These are phyloP conservation scores for Rhagonycha fulva DNA, from an alignment of 2,888 invertebrate genomes.

Conservation along the genomic window DNA sequence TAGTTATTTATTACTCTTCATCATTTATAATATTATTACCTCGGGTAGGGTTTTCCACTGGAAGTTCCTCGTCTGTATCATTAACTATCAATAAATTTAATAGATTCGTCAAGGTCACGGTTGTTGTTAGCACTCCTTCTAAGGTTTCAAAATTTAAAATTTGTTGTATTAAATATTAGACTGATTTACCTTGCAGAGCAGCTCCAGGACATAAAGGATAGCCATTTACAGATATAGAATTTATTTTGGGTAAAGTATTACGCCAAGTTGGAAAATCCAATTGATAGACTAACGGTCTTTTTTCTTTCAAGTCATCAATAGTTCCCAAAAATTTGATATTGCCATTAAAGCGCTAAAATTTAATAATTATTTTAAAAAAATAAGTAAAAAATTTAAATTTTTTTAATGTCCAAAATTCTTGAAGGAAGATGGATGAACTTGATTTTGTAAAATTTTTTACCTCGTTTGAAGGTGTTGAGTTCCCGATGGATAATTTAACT, in stretches of 20 bases:
- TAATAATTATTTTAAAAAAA: constrained; percentile 27
- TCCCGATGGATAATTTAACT: constrained; percentile 40
- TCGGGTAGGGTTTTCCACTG: too few relatives aligned
- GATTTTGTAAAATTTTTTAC: neutral
- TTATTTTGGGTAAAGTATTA: constrained; percentile 60
- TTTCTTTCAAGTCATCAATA: constrained; percentile 46
- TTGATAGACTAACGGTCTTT: constrained; percentile 57
- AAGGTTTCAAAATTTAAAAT: neutral
- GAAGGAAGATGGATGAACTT: too few relatives aligned
- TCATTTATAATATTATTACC: too few relatives aligned
- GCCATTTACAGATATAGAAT: constrained; percentile 62
- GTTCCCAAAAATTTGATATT: constrained; percentile 52
- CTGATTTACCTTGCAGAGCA: constrained; percentile 44
- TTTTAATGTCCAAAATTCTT: too few relatives aligned
- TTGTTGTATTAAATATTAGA: neutral
- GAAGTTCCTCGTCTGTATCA: too few relatives aligned
- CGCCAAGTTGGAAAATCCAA: constrained; percentile 62
- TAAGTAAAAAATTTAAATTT: too few relatives aligned
- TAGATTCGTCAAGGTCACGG: too few relatives aligned
- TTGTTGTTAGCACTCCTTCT: too few relatives aligned
- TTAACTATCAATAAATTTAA: too few relatives aligned
- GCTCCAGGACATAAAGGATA: constrained; percentile 62
- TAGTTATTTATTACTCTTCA: too few relatives aligned
- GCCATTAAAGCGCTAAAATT: constrained; percentile 62
- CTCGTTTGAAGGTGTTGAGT: neutral